Evolutionary conservation across 1,140 invertebrate species (phyloP).

Genomic region (Lepidotrigona ventralis): DNA sequence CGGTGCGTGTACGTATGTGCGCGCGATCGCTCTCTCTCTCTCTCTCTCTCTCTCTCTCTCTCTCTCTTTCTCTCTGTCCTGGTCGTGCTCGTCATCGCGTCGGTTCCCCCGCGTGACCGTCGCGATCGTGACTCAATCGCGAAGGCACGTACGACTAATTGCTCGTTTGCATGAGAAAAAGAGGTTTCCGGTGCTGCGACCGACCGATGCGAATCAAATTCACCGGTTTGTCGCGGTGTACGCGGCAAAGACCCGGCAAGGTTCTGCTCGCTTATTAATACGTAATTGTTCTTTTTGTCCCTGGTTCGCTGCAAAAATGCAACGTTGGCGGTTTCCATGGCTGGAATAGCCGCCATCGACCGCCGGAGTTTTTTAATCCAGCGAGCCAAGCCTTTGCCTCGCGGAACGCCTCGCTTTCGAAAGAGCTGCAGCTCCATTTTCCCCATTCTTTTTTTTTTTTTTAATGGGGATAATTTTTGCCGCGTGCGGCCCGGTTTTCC

Average conservation of each 20-base stretch:
- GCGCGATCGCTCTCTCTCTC: background rate
- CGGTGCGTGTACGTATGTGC: conserved; percentile 32
- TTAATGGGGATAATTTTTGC: background rate
- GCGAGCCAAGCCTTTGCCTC: background rate
- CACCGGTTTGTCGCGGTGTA: conserved; percentile 42
- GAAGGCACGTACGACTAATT: conserved; percentile 69
- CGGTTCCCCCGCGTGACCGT: background rate
- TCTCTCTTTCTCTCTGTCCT: conserved; percentile 10
- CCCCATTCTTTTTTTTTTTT: too few species aligned
- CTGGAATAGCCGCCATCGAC: background rate
- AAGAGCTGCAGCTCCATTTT: background rate
- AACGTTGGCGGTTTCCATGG: background rate
- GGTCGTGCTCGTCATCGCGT: conserved; percentile 23
- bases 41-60: background rate
- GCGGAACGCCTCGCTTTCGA: background rate
- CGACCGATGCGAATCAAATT: conserved; percentile 56
- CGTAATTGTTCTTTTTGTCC: conserved; percentile 36
- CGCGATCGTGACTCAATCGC: conserved; percentile 69
- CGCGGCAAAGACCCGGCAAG: conserved; percentile 41
- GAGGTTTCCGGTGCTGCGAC: conserved; percentile 58
- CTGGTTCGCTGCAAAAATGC: background rate
- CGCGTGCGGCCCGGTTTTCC: too few species aligned
- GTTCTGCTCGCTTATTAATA: conserved; percentile 52
- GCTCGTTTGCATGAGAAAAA: conserved; percentile 68
- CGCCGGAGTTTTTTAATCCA: background rate